Evolutionary conservation across 1,140 invertebrate species (phyloP).

Genomic region (Drosophila ambigua): DNA sequence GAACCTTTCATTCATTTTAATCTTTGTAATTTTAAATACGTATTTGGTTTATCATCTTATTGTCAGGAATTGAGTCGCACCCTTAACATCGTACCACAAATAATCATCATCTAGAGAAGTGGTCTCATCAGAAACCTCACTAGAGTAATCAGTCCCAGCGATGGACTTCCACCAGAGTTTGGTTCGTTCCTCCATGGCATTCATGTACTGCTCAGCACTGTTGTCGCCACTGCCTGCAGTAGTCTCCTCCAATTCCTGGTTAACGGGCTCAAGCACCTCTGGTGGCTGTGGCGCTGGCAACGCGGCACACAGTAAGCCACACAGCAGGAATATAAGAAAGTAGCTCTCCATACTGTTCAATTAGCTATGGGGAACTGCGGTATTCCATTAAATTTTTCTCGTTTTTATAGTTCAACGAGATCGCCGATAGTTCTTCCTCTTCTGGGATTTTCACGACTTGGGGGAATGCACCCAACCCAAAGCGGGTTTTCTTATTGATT

Average conservation of each 20-base stretch:
- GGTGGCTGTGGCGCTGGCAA: slow-evolving; percentile 23
- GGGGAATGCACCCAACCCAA: slow-evolving; percentile 6
- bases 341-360: slow-evolving; percentile 24
- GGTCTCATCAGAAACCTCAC: background rate
- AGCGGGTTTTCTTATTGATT: slow-evolving; percentile 29
- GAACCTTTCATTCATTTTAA: no score
- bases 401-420: slow-evolving; percentile 20
- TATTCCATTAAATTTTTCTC: background rate
- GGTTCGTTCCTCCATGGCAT: slow-evolving; percentile 14
- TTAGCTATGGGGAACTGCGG: slow-evolving; percentile 18
- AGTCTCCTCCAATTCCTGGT: background rate
- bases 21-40: background rate
- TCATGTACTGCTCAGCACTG: slow-evolving; percentile 48
- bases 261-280: background rate
- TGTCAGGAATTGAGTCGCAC: no score
- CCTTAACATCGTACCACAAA: no score
- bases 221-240: slow-evolving; percentile 9
- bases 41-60: no score
- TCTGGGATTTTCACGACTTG: slow-evolving; percentile 26
- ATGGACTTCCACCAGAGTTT: slow-evolving; percentile 5
- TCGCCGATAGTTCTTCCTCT: background rate
- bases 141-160: background rate
- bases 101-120: no score
- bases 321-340: background rate
- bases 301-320: slow-evolving; percentile 2